These are phyloP conservation scores for Dendrocincla tyrannina DNA, from an alignment of 2,797 vertebrate species.

Conservation along the genomic window DNA sequence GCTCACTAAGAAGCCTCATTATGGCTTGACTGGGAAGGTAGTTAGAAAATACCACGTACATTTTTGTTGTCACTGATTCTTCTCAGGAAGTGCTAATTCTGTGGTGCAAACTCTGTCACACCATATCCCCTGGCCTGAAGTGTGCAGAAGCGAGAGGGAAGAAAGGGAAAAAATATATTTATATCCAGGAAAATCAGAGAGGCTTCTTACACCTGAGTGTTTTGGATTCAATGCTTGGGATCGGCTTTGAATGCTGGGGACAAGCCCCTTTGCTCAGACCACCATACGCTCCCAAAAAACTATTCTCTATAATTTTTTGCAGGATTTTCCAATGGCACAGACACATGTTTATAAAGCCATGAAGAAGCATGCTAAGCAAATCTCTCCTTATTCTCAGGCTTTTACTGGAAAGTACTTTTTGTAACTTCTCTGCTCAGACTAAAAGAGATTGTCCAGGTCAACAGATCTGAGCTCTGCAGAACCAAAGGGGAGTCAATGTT, in stretches of 20 bases:
- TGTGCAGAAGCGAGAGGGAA: background rate
- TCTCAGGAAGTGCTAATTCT: background rate
- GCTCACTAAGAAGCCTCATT: constrained; percentile 54
- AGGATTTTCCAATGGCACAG: background rate
- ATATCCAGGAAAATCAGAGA: background rate
- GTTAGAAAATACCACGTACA: background rate
- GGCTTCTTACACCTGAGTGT: background rate
- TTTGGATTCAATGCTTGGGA: background rate
- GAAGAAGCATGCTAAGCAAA: background rate
- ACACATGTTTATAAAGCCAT: background rate
- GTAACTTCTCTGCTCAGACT: background rate
- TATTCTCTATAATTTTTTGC: background rate
- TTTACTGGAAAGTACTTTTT: background rate
- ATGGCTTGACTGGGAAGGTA: background rate
- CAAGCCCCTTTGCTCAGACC: background rate
- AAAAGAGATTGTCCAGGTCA: constrained; percentile 31
- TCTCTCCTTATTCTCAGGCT: background rate
- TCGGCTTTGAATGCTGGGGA: background rate
- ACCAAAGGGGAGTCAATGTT: constrained; percentile 43
- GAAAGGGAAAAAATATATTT: background rate
- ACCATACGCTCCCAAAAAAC: fast-evolving
- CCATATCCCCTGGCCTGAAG: background rate
- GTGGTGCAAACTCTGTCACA: background rate
- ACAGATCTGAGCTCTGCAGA: background rate
- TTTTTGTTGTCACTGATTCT: background rate